These are phyloP conservation scores for Hoplias malabaricus DNA, from an alignment of 2,113 vertebrate species.

Conservation along the genomic window DNA sequence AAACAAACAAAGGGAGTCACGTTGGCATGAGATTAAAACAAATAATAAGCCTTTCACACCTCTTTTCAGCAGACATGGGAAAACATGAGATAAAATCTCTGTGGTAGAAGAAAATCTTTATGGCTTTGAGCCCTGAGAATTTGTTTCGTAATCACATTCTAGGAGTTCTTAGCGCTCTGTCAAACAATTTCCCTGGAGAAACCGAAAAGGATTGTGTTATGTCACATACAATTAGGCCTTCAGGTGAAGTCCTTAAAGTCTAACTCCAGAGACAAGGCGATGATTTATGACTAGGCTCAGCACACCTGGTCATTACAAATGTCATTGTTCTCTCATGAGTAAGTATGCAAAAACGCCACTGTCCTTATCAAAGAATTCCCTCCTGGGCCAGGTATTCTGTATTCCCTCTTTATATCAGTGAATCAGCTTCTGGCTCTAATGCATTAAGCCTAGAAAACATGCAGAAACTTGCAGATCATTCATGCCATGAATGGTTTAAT, in stretches of 20 bases:
- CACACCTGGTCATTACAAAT: neutral
- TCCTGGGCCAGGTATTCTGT: neutral
- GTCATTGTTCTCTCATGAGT: neutral
- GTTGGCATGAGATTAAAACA: too few relatives aligned
- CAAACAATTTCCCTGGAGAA: neutral
- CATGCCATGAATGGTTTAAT: neutral
- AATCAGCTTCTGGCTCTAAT: neutral
- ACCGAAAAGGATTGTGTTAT: neutral
- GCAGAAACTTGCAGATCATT: neutral
- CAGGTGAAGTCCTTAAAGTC: neutral
- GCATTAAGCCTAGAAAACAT: neutral
- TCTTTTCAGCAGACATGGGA: neutral
- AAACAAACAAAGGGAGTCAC: too few relatives aligned
- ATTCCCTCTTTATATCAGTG: neutral
- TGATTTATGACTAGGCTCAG: neutral
- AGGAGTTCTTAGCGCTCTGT: neutral
- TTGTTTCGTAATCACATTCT: slow-evolving; percentile 1
- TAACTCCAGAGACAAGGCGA: neutral
- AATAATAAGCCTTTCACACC: neutral
- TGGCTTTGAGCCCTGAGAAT: neutral
- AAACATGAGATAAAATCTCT: slow-evolving; percentile 23
- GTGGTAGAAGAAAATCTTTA: neutral
- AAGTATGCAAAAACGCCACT: neutral
- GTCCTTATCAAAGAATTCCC: neutral
- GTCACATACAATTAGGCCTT: neutral